These are phyloP conservation scores for Calephelis nemesis DNA, from an alignment of 1,140 invertebrate genomes.

Conservation along the genomic window DNA sequence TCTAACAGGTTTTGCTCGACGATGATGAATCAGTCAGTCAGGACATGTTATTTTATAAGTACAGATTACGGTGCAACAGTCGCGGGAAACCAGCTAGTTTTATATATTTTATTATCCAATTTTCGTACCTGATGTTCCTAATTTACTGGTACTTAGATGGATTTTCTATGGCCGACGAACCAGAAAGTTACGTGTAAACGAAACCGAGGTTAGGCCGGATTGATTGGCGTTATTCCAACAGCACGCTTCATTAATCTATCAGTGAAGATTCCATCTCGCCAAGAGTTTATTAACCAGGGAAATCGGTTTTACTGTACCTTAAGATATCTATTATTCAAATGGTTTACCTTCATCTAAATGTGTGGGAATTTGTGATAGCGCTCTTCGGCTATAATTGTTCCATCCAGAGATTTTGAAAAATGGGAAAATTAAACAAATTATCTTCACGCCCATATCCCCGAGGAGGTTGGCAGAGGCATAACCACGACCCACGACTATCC, in stretches of 20 bases:
- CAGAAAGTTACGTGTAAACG: constrained; percentile 57
- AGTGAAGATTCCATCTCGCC: constrained; percentile 26
- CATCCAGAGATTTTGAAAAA: neutral
- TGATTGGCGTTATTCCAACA: constrained; percentile 53
- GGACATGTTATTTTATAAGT: too few species aligned
- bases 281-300: constrained; percentile 9
- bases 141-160: constrained; percentile 42
- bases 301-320: constrained; percentile 5
- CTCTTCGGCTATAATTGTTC: neutral
- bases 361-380: neutral
- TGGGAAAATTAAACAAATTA: too few species aligned
- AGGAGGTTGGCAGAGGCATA: too few species aligned
- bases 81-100: too few species aligned
- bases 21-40: too few species aligned
- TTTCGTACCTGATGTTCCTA: constrained; percentile 39
- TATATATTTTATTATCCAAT: constrained; percentile 16
- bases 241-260: constrained; percentile 47
- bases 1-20: too few species aligned
- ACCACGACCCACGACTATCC: too few species aligned
- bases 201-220: constrained; percentile 44
- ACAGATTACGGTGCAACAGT: too few species aligned
- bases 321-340: neutral
- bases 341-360: neutral
- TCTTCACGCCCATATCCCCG: too few species aligned
- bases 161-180: constrained; percentile 36